These are phyloP conservation scores for Edolisoma coerulescens DNA, from an alignment of 2,113 vertebrate genomes.

Conservation along the genomic window DNA sequence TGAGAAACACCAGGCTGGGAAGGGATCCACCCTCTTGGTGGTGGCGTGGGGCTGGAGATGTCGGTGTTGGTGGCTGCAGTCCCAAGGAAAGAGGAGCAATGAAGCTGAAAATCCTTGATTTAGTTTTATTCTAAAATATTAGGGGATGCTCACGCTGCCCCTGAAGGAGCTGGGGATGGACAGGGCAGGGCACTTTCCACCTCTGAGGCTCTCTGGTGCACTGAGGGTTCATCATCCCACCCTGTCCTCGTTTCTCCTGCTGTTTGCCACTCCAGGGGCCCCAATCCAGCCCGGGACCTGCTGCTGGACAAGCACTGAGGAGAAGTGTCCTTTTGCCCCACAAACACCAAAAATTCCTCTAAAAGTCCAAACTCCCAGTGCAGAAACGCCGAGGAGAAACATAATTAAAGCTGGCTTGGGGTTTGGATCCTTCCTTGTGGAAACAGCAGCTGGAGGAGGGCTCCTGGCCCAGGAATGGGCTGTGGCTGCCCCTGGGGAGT, in stretches of 20 bases:
- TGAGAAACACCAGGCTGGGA: background rate
- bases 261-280: background rate
- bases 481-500: background rate
- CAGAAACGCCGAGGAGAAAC: fast-evolving
- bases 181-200: background rate
- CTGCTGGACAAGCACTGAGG: background rate
- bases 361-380: background rate
- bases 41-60: fast-evolving
- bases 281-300: background rate
- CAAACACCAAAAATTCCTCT: background rate
- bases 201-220: background rate
- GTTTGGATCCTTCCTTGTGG: background rate
- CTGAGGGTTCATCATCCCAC: background rate
- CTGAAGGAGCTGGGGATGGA: background rate
- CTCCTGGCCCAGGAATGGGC: background rate
- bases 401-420: background rate
- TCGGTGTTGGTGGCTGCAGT: background rate
- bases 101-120: background rate
- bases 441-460: background rate
- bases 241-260: background rate
- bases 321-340: background rate
- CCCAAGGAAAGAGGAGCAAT: background rate
- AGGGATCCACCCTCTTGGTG: background rate
- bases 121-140: background rate
- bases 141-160: background rate